These are phyloP conservation scores for Diarsia brunnea DNA, from an alignment of 2,888 invertebrate species.

Conservation along the genomic window DNA sequence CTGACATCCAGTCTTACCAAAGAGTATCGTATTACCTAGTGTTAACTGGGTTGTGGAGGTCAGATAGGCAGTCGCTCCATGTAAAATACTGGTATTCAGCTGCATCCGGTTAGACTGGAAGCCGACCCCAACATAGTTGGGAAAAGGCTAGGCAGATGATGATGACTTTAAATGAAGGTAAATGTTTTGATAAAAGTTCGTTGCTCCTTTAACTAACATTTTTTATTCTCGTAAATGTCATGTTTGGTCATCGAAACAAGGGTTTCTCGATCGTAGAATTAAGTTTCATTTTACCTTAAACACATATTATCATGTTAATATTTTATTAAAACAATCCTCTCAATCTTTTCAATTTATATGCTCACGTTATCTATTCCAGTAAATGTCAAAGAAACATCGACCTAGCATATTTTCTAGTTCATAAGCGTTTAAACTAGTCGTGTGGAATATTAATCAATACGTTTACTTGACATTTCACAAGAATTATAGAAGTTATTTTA, in stretches of 20 bases:
- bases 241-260: background rate
- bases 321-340: background rate
- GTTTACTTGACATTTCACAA: background rate
- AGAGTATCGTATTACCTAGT: too few species aligned
- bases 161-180: background rate
- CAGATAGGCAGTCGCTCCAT: too few species aligned
- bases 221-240: constrained; percentile 7
- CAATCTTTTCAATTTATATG: background rate
- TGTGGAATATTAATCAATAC: background rate
- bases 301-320: background rate
- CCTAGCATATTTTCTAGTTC: background rate
- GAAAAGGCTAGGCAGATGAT: too few species aligned
- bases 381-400: background rate
- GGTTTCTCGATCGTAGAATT: background rate
- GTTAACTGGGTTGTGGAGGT: too few species aligned
- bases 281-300: background rate
- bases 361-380: constrained; percentile 16
- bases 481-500: background rate
- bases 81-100: too few species aligned
- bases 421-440: background rate
- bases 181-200: background rate
- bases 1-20: too few species aligned
- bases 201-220: background rate
- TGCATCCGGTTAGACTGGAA: too few species aligned
- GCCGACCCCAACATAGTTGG: too few species aligned